These are phyloP conservation scores for Myanophis thanlyinensis DNA, from an alignment of 2,113 vertebrate species.

Conservation along the genomic window DNA sequence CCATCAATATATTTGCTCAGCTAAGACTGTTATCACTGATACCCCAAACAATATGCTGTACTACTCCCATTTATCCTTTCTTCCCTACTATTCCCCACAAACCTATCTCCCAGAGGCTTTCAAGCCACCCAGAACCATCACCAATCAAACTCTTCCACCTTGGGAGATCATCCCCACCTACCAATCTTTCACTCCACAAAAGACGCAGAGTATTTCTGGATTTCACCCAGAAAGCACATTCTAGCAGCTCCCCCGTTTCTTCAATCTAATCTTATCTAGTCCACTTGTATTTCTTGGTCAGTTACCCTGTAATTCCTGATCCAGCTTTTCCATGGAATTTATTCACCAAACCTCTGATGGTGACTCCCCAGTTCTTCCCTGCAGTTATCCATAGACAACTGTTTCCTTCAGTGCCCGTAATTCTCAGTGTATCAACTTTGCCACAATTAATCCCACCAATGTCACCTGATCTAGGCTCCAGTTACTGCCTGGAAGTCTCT, in stretches of 20 bases:
- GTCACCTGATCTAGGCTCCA: background rate
- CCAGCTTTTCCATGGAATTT: background rate
- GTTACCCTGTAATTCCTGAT: background rate
- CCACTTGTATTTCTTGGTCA: background rate
- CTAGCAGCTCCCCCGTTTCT: background rate
- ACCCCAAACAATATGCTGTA: background rate
- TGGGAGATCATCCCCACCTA: background rate
- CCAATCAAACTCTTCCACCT: background rate
- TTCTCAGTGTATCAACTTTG: background rate
- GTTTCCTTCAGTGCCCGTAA: background rate
- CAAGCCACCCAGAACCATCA: background rate
- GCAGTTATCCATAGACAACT: background rate
- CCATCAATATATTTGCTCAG: background rate
- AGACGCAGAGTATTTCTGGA: background rate
- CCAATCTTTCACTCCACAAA: background rate
- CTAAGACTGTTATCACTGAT: background rate
- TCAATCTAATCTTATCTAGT: background rate
- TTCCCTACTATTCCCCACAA: background rate
- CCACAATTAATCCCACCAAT: background rate
- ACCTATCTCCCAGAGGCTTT: background rate
- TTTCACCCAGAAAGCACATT: background rate
- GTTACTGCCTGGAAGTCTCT: background rate
- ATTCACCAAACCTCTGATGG: background rate
- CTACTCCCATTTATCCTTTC: background rate
- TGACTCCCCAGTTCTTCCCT: background rate